Base-by-base conservation (phyloP, 2,888 invertebrate species). In the Phyllotreta striolata region DNA sequence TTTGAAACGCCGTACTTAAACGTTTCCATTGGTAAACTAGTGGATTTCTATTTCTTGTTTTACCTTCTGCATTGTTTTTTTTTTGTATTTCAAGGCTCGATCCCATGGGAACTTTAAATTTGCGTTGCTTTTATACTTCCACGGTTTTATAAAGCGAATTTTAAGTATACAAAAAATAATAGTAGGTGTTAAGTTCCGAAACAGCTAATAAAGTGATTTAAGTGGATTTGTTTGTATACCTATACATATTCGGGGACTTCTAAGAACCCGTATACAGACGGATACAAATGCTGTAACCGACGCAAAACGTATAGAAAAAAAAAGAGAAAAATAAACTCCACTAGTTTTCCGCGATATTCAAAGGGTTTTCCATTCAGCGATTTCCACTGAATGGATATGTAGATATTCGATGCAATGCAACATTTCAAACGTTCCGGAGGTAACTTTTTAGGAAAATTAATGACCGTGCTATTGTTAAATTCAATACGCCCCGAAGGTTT, bases 141-240 rank as follows among this genome's bases (percentile, higher is more conserved):
- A 4, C 24, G n/a, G n/a, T n/a, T n/a, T n/a, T n/a, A n/a, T 24
- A 1, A 24, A 24, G 24, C 24, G 24, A 24, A 3, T 24, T 24
- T 24, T 24, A 24, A 3, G 4, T 24, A 24, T 24, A 24, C 24
- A 24, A 24, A 24, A 24, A 24, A 24, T 24, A 24, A 24, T 24
- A 24, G 24, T 24, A 3, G n/a, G n/a, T n/a, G n/a, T n/a, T n/a
- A n/a, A n/a, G n/a, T n/a, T n/a, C n/a, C n/a, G n/a, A n/a, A 10
- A 24, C 47, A 24, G 9, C 34, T 24, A 47, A 47, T 47, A 14
- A 47, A 47, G 24, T 6, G 47, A 47, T 47, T 47, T 47, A 47
- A 47, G 47, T 47, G 47, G 47, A 47, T 47, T 47, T 47, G n/a
- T 47, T 47, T 47, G 47, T 47, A 47, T 13, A 47, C 47, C 47